Evolutionary conservation across 2,797 vertebrate species (phyloP).

Genomic region (Trematomus bernacchii): DNA sequence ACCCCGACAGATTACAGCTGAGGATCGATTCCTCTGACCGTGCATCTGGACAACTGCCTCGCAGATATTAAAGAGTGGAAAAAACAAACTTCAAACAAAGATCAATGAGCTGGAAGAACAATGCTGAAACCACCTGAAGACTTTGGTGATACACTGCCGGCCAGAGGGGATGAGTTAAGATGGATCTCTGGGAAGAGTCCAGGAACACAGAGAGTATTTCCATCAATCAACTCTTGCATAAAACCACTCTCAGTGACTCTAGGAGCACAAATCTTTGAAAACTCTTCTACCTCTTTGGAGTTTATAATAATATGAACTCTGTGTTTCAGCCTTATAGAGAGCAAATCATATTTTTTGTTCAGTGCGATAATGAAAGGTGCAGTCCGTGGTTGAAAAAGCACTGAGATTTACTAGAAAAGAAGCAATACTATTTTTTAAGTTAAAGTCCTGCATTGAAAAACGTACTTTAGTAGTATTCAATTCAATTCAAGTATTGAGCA

Average conservation of each 20-base stretch:
- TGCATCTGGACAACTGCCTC: constrained; percentile 3
- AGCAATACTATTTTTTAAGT: too few species aligned
- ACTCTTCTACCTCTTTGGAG: background rate
- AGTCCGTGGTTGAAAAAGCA: background rate
- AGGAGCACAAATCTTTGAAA: background rate
- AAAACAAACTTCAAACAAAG: constrained; percentile 22
- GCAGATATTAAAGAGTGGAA: constrained; percentile 21
- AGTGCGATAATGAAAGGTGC: background rate
- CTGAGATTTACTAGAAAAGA: too few species aligned
- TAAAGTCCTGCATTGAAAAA: too few species aligned
- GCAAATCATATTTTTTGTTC: background rate
- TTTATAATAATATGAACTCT: background rate
- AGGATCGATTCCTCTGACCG: constrained; percentile 25
- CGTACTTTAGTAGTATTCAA: too few species aligned
- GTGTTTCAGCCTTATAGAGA: background rate
- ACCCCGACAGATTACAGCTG: constrained; percentile 13
- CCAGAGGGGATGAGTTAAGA: background rate
- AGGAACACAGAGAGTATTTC: background rate
- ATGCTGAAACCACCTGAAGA: constrained; percentile 7
- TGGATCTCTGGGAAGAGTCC: background rate
- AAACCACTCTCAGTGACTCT: background rate
- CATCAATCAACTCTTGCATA: background rate
- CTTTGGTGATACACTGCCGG: background rate
- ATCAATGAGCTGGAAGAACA: constrained; percentile 8
- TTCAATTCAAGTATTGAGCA: too few species aligned